Evolutionary conservation across 2,113 vertebrate genomes (phyloP), one percentile per base, ranked within the genome.

Genomic region (Amblyornis subalaris): DNA sequence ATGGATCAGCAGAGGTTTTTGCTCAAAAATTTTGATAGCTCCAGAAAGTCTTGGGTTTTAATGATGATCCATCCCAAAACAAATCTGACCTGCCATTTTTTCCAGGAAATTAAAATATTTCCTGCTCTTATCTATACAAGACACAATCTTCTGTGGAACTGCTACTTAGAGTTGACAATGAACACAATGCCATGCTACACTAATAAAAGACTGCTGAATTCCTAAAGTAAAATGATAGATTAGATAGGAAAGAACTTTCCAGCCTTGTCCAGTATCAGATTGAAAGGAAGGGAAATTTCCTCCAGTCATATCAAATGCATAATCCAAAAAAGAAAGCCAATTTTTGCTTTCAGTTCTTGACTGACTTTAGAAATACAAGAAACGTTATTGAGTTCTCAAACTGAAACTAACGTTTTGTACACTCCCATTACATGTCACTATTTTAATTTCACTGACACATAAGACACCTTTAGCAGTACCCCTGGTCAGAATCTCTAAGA

Each of bases 361-460:
- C 54, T 73, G 24, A 44, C 6, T n/a, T 86, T 1, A 64, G 21
- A 71, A 69, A 67, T 18, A 40, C 2, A 72, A 57, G 31, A 17
- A 84, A 23, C 53, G 66, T 7, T 35, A 38, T 3, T 71, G 45
- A 74, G 20, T 40, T 74, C 35, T 42, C 22, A 88, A 88, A 88
- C 31, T 1, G 58, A 78, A 90, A 58, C 28, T 57, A 58, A 58
- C 33, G 57, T 72, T 73, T 62, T 18, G 57, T 53, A 25, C 19
- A n/a, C 8, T 74, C 9, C 3, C 4, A 2, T 31, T 66, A 10
- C 13, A 35, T 2, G 2, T 16, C 2, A 1, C 29, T 83, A 14
- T 33, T 60, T 90, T 55, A n/a, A 76, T 36, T 79, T 33, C 29
- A 67, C 21, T 80, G 28, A 24, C 15, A 25, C 3, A 10, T 15